Conservation (phyloP, 2,113 vertebrate species). For the Willisornis vidua region DNA sequence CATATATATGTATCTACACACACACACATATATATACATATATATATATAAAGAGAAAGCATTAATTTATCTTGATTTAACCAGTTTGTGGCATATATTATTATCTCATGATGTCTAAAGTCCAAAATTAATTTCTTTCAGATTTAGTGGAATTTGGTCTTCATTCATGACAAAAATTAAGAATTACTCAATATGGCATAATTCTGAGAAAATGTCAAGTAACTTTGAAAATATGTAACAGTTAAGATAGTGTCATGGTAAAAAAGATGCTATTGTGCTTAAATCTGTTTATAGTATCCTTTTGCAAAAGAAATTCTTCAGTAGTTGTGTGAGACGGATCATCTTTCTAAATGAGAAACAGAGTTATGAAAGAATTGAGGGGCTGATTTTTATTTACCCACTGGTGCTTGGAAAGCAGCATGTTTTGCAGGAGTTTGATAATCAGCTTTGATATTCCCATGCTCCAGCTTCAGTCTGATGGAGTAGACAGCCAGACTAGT, state of each 20-base stretch:
- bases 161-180: background rate
- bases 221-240: background rate
- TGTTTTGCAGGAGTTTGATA: background rate
- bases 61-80: conserved; percentile 31
- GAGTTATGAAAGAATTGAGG: background rate
- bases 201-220: background rate
- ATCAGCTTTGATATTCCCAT: background rate
- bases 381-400: background rate
- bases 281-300: background rate
- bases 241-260: background rate
- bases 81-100: background rate
- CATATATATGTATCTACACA: background rate
- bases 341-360: background rate
- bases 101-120: background rate
- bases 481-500: background rate
- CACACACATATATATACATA: background rate
- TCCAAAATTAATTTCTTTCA: conserved; percentile 9
- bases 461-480: background rate
- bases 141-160: background rate
- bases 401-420: background rate
- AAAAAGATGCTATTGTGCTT: background rate
- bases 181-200: background rate
- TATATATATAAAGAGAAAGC: background rate
- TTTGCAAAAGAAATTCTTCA: background rate
- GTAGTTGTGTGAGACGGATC: background rate